Conservation (phyloP, 2,113 vertebrate genomes). For the Sander vitreus region DNA sequence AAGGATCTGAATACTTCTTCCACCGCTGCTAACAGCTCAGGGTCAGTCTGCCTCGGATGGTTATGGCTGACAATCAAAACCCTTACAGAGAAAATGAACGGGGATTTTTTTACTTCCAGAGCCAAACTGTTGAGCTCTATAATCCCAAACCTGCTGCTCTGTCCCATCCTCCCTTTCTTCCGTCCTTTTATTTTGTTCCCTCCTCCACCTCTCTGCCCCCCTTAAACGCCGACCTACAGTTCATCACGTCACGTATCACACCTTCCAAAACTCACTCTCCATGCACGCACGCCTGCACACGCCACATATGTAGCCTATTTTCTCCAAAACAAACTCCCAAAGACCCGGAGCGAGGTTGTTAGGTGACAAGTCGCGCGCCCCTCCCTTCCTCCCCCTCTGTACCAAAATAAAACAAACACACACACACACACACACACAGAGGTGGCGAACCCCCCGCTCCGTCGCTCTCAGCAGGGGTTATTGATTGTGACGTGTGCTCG, state of each 20-base stretch:
- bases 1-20: too few species aligned
- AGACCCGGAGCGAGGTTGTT: conserved; percentile 67
- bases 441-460: conserved; percentile 59
- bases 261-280: conserved; percentile 35
- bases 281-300: conserved; percentile 56
- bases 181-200: not conserved
- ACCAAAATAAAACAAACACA: conserved; percentile 61
- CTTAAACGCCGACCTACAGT: conserved; percentile 38
- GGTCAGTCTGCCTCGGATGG: too few species aligned
- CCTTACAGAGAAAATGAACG: too few species aligned
- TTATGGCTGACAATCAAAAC: too few species aligned
- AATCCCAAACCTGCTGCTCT: not conserved
- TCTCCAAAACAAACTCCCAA: conserved; percentile 65
- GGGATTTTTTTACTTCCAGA: too few species aligned
- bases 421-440: conserved; percentile 18
- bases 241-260: conserved; percentile 53
- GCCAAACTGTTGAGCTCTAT: too few species aligned
- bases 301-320: conserved; percentile 68
- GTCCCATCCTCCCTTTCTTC: not conserved
- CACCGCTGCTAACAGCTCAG: too few species aligned
- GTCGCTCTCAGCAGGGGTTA: conserved; percentile 84
- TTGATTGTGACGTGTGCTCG: conserved; percentile 82
- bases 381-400: not conserved
- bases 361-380: conserved; percentile 59
- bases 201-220: not conserved